A percentile compares a stretch with the other conserved stretches of the same genome.
Evolutionary conservation across 2,797 vertebrate genomes (phyloP).

Genomic region (Novumbra hubbsi): DNA sequence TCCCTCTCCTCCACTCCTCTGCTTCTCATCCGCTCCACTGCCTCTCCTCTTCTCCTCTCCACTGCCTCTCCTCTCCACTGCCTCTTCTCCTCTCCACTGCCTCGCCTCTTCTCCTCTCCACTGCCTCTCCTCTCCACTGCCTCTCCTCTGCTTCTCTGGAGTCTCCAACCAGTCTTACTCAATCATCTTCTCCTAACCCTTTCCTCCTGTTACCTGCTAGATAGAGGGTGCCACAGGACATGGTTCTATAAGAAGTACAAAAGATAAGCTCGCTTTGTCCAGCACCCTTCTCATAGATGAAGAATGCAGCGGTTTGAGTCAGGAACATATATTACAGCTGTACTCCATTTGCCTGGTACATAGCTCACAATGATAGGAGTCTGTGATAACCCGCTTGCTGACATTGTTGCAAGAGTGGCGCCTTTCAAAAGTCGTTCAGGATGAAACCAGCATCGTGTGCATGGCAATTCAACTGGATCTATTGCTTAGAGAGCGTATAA

Average conservation of each 20-base stretch:
- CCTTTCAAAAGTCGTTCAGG: conserved; percentile 19
- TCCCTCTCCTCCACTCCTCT: not conserved
- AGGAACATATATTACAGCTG: conserved; percentile 9
- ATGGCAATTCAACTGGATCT: conserved; percentile 13
- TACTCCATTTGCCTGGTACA: conserved; percentile 1
- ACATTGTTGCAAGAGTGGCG: conserved; percentile 4
- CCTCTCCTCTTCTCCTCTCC: not conserved
- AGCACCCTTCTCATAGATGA: not conserved
- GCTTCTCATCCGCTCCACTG: not conserved
- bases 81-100: not conserved
- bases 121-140: not conserved
- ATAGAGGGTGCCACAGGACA: not conserved
- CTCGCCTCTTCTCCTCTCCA: not conserved
- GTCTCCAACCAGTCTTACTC: too few species aligned
- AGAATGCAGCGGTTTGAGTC: not conserved
- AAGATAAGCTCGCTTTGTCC: conserved; percentile 17
- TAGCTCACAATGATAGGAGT: conserved; percentile 25
- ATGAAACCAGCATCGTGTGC: conserved; percentile 5
- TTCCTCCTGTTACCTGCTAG: too few species aligned
- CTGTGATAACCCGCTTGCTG: conserved; percentile 10
- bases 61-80: not conserved
- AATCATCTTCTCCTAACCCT: too few species aligned
- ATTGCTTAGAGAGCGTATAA: not conserved
- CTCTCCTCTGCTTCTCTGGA: not conserved
- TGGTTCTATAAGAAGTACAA: conserved; percentile 11